A percentile compares a stretch with the other conserved stretches of the same genome.
Evolutionary conservation across 2,113 vertebrate species (phyloP).

Genomic region (Hippocampus zosterae): DNA sequence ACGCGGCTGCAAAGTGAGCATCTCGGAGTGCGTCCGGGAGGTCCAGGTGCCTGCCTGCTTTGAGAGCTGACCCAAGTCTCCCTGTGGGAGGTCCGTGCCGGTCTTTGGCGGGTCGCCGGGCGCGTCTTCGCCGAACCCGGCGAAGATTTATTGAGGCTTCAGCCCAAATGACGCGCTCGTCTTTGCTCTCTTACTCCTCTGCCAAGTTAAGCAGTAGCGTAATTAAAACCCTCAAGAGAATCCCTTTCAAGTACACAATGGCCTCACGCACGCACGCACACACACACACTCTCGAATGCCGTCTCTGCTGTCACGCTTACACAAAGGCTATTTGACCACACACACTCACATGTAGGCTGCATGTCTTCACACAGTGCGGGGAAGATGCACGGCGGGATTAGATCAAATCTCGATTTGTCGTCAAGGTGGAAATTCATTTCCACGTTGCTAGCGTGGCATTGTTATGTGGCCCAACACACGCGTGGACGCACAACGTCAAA

Average conservation of each 20-base stretch:
- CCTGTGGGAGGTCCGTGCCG: background rate
- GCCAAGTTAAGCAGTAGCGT: conserved; percentile 79
- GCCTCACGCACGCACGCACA: conserved; percentile 56
- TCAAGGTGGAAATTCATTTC: conserved; percentile 60
- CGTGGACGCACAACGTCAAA: too few species aligned
- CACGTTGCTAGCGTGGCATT: conserved; percentile 55
- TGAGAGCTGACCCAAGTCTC: background rate
- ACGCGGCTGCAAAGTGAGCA: background rate
- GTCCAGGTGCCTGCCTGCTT: background rate
- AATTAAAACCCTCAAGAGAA: conserved; percentile 78
- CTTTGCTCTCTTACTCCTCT: conserved; percentile 66
- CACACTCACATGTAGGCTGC: conserved; percentile 52
- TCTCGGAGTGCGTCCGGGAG: background rate
- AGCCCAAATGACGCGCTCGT: conserved; percentile 61
- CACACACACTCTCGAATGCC: conserved; percentile 43
- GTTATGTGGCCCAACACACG: conserved; percentile 36
- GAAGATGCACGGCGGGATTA: conserved; percentile 54
- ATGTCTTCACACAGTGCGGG: conserved; percentile 37
- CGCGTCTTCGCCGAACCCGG: background rate
- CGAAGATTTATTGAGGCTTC: conserved; percentile 37
- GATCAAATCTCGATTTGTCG: conserved; percentile 62
- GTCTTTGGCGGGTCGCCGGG: background rate
- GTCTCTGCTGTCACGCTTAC: conserved; percentile 52
- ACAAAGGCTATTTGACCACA: conserved; percentile 28
- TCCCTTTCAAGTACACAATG: conserved; percentile 75